phyloP scores from a whole-genome alignment of 2,888 invertebrate species.

The Macrosoma leucophasiata region DNA sequence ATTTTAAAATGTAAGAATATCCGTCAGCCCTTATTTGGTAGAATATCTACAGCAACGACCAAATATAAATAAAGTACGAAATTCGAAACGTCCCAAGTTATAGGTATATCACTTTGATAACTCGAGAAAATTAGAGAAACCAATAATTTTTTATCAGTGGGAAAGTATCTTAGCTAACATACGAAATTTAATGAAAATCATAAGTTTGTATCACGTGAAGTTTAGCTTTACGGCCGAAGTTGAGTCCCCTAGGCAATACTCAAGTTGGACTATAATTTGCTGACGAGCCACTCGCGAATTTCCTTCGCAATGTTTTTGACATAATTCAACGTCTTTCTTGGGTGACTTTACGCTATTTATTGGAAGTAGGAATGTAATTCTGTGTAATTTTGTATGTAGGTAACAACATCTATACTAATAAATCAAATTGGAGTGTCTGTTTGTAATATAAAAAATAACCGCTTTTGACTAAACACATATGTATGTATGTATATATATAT shows the following conservation, averaged over 20 bases:
- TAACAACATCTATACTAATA: no score
- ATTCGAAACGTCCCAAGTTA: no score
- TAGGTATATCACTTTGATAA: constrained; percentile 19
- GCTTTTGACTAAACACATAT: no score
- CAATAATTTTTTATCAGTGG: constrained; percentile 29
- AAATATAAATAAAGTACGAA: no score
- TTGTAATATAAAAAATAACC: no score
- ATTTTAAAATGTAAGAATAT: no score
- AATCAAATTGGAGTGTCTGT: no score
- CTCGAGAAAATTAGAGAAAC: constrained; percentile 2
- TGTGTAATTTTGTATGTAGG: no score
- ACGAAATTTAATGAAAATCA: constrained; percentile 58
- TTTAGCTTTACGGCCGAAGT: constrained; percentile 45
- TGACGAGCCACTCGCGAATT: constrained; percentile 58
- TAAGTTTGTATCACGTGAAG: constrained; percentile 55
- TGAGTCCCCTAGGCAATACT: constrained; percentile 44
- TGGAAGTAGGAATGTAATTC: no score
- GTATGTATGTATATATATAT: no score
- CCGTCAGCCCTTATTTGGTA: no score
- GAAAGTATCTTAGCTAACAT: constrained; percentile 22
- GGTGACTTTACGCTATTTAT: constrained; percentile 14
- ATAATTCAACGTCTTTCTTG: constrained; percentile 19
- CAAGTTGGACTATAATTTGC: constrained; percentile 58
- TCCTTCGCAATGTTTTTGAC: constrained; percentile 30
- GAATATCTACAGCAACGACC: no score